A percentile compares a stretch with the other conserved stretches of the same genome.
Evolutionary conservation across 2,113 vertebrate genomes (phyloP).

Genomic region (Electrona antarctica): DNA sequence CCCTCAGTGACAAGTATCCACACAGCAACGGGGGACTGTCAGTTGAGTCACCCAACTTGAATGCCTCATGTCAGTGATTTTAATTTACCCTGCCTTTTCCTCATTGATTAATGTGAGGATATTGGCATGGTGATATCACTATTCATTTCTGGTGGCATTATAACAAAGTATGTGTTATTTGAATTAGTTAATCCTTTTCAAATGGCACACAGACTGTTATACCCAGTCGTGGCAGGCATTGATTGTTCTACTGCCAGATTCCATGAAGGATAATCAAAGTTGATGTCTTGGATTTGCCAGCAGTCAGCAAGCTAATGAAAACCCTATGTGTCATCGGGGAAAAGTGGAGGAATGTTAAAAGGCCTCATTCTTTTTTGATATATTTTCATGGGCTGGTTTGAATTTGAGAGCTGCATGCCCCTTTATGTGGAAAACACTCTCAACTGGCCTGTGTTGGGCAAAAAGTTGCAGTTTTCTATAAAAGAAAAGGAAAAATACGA

Average conservation of each 20-base stretch:
- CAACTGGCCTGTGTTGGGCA: conserved; percentile 26
- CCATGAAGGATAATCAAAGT: conserved; percentile 64
- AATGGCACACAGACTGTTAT: conserved; percentile 49
- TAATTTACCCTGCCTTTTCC: conserved; percentile 26
- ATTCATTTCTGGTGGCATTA: conserved; percentile 23
- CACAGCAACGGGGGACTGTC: conserved; percentile 44
- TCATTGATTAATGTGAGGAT: conserved; percentile 5
- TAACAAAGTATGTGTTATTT: conserved; percentile 40
- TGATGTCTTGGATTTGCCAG: conserved; percentile 62
- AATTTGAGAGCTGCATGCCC: conserved; percentile 54
- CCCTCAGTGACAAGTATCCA: conserved; percentile 60
- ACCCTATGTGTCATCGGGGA: conserved; percentile 65
- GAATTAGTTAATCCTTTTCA: conserved; percentile 55
- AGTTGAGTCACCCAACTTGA: conserved; percentile 36
- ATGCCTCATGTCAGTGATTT: conserved; percentile 38
- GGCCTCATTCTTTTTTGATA: conserved; percentile 61
- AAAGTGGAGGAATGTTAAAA: conserved; percentile 60
- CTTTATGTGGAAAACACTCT: conserved; percentile 66
- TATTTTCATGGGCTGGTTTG: conserved; percentile 68
- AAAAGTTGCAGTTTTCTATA: conserved; percentile 50
- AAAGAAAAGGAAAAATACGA: conserved; percentile 9
- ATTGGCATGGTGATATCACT: background rate
- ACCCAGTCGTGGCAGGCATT: conserved; percentile 48
- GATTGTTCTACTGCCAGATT: conserved; percentile 62
- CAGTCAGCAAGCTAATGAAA: conserved; percentile 73